phyloP scores from a whole-genome alignment of 2,888 invertebrate species.

The Lymantria dispar region DNA sequence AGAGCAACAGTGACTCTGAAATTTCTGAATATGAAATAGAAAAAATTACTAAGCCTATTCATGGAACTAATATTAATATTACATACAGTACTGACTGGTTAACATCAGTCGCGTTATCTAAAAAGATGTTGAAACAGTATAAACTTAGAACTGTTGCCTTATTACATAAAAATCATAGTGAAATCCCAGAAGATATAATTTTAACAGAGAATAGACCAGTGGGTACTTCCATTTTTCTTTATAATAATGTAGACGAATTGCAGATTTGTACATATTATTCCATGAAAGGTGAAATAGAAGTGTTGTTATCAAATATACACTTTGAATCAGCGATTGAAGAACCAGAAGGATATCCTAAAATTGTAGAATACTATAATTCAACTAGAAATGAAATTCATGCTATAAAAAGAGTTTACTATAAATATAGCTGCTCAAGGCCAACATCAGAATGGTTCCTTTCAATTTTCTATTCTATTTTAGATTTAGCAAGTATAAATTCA shows the following conservation, averaged over 20 bases:
- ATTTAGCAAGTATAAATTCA: conserved; percentile 4
- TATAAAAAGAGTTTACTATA: neutral
- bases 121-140: conserved; percentile 2
- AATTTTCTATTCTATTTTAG: conserved; percentile 3
- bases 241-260: neutral
- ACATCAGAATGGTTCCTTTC: conserved; percentile 1
- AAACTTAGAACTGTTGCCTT: conserved; percentile 1
- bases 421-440: conserved; percentile 1
- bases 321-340: neutral
- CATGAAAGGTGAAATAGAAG: neutral
- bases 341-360: neutral
- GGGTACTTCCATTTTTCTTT: conserved; percentile 3
- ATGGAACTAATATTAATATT: conserved; percentile 4
- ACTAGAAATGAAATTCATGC: neutral
- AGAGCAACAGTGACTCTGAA: neutral
- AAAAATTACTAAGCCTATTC: conserved; percentile 1
- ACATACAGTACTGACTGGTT: conserved; percentile 1
- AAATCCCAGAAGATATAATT: conserved; percentile 4
- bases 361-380: neutral
- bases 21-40: neutral
- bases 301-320: conserved; percentile 1
- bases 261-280: conserved; percentile 3
- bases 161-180: neutral
- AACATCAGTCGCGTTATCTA: neutral
- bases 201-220: neutral